Conservation (phyloP, 2,888 invertebrate species). For the Drosophila putrida region DNA sequence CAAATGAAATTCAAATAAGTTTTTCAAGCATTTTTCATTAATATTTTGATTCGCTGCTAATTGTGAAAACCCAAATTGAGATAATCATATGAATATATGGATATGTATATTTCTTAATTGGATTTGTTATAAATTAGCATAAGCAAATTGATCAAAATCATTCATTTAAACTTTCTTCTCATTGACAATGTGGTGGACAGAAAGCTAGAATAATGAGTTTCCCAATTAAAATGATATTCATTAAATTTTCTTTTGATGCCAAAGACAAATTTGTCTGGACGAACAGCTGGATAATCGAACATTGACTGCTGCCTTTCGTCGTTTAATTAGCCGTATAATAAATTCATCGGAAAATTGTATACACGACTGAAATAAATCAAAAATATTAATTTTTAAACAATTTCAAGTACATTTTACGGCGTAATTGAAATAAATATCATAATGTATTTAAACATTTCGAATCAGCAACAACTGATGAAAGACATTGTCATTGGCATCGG, state of each 20-base stretch:
- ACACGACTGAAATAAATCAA: not conserved
- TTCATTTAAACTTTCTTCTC: not conserved
- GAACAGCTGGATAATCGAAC: conserved; percentile 16
- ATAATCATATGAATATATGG: conserved; percentile 17
- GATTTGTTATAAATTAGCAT: conserved; percentile 9
- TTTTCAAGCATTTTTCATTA: conserved; percentile 49
- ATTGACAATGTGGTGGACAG: conserved; percentile 32
- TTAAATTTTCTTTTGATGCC: conserved; percentile 53
- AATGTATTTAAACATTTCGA: conserved; percentile 47
- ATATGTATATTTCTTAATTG: conserved; percentile 56
- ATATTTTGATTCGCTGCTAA: conserved; percentile 61
- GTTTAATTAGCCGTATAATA: conserved; percentile 55
- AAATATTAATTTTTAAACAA: conserved; percentile 39
- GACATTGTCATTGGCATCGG: not conserved
- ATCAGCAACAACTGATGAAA: conserved; percentile 19
- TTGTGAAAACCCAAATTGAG: conserved; percentile 47
- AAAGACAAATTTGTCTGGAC: conserved; percentile 55
- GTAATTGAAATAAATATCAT: conserved; percentile 65
- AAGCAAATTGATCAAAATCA: conserved; percentile 16
- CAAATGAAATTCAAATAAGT: conserved; percentile 58
- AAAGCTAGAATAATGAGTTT: conserved; percentile 51
- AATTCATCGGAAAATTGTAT: conserved; percentile 44
- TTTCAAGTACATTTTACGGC: conserved; percentile 75
- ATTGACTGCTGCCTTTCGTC: conserved; percentile 13
- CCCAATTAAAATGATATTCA: conserved; percentile 64